phyloP scores from a whole-genome alignment of 2,888 invertebrate genomes.

The Caenorhabditis panamensis region DNA sequence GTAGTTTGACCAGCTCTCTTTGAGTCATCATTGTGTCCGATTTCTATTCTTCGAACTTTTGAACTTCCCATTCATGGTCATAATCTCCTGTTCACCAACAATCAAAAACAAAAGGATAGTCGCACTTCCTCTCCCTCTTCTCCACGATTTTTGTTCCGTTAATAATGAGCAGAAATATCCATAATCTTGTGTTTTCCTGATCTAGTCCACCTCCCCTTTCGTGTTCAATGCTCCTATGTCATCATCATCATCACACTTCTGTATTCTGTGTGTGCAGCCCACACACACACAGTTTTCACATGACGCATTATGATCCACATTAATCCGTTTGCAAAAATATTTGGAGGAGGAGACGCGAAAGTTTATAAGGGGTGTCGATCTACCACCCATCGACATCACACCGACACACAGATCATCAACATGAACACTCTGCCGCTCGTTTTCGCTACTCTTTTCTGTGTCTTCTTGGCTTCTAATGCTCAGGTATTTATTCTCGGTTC shows the following conservation, averaged over 20 bases:
- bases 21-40: neutral
- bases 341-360: slow-evolving; percentile 37
- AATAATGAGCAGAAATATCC: no score
- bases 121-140: neutral
- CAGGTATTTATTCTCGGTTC: slow-evolving; percentile 24
- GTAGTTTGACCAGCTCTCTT: neutral
- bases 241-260: neutral
- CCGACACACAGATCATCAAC: neutral
- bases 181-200: slow-evolving; percentile 13
- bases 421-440: slow-evolving; percentile 39
- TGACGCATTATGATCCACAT: slow-evolving; percentile 52
- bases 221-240: neutral
- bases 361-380: slow-evolving; percentile 22
- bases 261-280: neutral
- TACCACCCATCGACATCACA: slow-evolving; percentile 17
- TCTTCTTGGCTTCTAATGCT: slow-evolving; percentile 8
- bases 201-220: neutral
- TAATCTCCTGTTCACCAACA: neutral
- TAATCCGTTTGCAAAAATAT: slow-evolving; percentile 59
- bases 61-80: neutral
- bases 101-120: neutral
- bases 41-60: neutral
- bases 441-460: slow-evolving; percentile 20
- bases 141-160: no score
- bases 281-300: slow-evolving; percentile 23